Conservation (phyloP, 2,797 vertebrate genomes). For the Choloepus didactylus region DNA sequence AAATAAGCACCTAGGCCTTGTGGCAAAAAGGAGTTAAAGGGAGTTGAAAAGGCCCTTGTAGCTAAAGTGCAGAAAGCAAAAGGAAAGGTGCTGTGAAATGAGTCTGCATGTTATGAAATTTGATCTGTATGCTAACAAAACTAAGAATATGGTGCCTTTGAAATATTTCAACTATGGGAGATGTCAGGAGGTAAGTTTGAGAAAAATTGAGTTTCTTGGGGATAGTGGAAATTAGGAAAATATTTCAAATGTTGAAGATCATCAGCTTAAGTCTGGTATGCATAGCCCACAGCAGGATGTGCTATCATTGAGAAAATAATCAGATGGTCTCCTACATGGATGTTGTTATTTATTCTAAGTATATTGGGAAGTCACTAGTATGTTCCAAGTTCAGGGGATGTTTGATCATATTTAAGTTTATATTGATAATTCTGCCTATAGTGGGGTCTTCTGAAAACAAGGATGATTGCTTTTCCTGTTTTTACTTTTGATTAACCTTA, state of each 20-base stretch:
- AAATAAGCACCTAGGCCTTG: neutral
- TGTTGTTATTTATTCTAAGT: neutral
- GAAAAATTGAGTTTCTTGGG: neutral
- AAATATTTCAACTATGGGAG: neutral
- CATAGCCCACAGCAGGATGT: neutral
- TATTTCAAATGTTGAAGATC: neutral
- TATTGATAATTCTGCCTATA: neutral
- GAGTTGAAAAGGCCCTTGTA: neutral
- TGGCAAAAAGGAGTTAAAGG: neutral
- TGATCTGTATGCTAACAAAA: neutral
- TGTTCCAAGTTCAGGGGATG: neutral
- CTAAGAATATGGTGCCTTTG: neutral
- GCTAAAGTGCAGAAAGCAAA: neutral
- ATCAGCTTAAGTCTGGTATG: neutral
- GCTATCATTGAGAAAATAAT: neutral
- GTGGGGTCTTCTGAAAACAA: neutral
- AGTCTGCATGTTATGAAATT: neutral
- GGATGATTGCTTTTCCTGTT: neutral
- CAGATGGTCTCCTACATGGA: neutral
- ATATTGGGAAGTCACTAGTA: neutral
- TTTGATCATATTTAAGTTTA: neutral
- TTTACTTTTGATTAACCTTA: neutral
- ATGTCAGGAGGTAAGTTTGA: neutral
- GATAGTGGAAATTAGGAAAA: neutral
- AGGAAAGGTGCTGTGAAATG: neutral